Evolutionary conservation across 2,797 vertebrate species (phyloP).

Genomic region (Gobio occitaniae): DNA sequence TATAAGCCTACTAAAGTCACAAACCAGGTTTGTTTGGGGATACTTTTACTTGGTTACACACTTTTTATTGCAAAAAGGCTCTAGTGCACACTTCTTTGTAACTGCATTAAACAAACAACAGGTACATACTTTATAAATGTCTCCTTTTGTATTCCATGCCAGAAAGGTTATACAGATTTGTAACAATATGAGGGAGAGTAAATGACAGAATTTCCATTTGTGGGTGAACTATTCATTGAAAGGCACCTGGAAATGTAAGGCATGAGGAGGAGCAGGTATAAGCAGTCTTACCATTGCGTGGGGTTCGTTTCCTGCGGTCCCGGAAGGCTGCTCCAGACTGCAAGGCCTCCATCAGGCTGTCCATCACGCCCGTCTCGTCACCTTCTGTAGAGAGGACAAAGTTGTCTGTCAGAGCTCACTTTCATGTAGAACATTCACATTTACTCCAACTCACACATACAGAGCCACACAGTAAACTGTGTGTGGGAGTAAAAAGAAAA

Average conservation of each 20-base stretch:
- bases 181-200: neutral
- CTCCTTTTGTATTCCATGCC: neutral
- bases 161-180: neutral
- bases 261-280: neutral
- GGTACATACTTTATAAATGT: neutral
- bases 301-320: slow-evolving; percentile 93
- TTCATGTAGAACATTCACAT: slow-evolving; percentile 22
- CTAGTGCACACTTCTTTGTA: neutral
- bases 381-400: slow-evolving; percentile 83
- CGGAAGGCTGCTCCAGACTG: slow-evolving; percentile 97
- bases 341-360: slow-evolving; percentile 95
- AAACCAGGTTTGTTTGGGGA: neutral
- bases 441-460: neutral
- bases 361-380: slow-evolving; percentile 98
- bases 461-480: neutral
- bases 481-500: neutral
- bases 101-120: neutral
- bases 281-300: slow-evolving; percentile 85
- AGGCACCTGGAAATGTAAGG: neutral
- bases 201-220: neutral
- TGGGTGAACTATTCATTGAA: slow-evolving; percentile 12
- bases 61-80: neutral
- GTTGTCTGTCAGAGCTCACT: slow-evolving; percentile 53
- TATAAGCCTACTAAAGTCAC: neutral
- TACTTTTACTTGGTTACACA: neutral